phyloP scores from a whole-genome alignment of 2,113 vertebrate species.

The Dasyprocta punctata region DNA sequence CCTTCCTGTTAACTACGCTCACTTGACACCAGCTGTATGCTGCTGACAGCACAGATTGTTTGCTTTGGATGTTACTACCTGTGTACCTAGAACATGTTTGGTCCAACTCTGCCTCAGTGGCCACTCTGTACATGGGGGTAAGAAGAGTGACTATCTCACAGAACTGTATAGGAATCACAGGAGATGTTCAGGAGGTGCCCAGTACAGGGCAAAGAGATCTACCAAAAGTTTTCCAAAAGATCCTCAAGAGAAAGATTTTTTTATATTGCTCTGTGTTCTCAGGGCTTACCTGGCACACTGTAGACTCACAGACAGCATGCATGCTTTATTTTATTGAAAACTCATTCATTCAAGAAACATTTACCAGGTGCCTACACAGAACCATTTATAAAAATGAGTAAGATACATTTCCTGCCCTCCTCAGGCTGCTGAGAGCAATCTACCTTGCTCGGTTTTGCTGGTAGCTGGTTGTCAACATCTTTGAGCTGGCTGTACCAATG shows the following conservation, averaged over 20 bases:
- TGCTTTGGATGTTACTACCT: neutral
- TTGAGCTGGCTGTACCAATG: too few relatives aligned
- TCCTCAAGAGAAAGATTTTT: neutral
- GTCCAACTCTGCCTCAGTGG: neutral
- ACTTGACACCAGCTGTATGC: fast-evolving
- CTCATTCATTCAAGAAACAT: conserved; percentile 63
- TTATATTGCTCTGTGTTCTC: neutral
- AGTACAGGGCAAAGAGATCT: neutral
- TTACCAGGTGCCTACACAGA: conserved; percentile 48
- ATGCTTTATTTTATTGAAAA: conserved; percentile 55
- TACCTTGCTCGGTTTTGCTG: too few relatives aligned
- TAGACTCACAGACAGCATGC: neutral
- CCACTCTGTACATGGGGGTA: neutral
- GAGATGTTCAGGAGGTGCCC: neutral
- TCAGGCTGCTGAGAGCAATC: neutral
- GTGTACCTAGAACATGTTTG: neutral
- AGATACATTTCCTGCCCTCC: conserved; percentile 26
- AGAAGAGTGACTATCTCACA: neutral
- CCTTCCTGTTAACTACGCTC: neutral
- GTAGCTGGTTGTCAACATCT: neutral
- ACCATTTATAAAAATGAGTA: conserved; percentile 49
- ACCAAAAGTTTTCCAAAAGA: neutral
- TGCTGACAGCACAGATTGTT: neutral
- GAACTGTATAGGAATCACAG: neutral
- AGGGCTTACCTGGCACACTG: neutral